Conservation (phyloP, 2,113 vertebrate genomes). For the Riparia riparia region DNA sequence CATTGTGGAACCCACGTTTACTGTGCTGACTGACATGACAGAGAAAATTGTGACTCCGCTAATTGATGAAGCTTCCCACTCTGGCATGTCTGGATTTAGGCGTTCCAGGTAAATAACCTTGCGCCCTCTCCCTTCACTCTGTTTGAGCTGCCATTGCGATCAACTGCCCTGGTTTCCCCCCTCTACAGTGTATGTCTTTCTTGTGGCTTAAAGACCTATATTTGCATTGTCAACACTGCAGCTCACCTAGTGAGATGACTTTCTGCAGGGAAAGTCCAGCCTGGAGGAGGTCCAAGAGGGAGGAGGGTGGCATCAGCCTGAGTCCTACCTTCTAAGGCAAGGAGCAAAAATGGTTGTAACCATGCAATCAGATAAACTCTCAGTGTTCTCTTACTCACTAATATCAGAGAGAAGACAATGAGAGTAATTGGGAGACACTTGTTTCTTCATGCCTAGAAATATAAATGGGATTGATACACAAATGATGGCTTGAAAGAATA, state of each 20-base stretch:
- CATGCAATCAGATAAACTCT: not conserved
- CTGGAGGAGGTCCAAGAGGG: not conserved
- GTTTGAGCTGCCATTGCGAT: not conserved
- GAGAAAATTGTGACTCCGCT: constrained; percentile 94
- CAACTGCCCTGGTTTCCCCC: fast-evolving
- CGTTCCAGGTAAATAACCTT: constrained; percentile 84
- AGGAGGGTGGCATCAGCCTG: not conserved
- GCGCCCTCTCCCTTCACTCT: not conserved
- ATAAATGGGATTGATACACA: not conserved
- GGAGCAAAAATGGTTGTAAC: not conserved
- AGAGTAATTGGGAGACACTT: not conserved
- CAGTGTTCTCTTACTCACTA: not conserved
- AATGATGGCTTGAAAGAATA: not conserved
- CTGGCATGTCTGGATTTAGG: constrained; percentile 83
- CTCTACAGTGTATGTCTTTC: fast-evolving
- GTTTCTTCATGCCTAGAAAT: not conserved
- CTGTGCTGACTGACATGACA: constrained; percentile 95
- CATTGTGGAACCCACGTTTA: constrained; percentile 97
- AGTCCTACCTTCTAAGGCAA: not conserved
- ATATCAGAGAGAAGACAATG: not conserved
- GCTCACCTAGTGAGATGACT: not conserved
- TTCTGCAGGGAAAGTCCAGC: not conserved
- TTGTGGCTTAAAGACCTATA: not conserved
- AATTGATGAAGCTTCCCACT: constrained; percentile 88
- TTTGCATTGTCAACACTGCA: fast-evolving